Conservation (phyloP, 1,140 invertebrate genomes). For the Trypoxylus dichotomus region DNA sequence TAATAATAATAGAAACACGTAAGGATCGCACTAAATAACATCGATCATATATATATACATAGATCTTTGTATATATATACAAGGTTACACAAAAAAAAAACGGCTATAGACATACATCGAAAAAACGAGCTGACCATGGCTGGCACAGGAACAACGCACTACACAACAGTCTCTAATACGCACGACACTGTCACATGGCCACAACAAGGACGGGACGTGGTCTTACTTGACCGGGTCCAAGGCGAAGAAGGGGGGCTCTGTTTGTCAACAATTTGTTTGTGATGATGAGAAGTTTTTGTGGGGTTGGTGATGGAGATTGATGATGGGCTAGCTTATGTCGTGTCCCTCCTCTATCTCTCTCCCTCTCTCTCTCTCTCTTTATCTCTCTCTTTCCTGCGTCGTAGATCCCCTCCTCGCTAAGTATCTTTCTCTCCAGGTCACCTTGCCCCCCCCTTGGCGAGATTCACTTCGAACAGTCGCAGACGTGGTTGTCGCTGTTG, state of each 20-base stretch:
- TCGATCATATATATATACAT: background rate
- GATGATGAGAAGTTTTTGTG: conserved; percentile 11
- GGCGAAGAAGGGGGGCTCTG: background rate
- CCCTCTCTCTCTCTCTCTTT: background rate
- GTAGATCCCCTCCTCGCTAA: no score
- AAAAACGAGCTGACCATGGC: conserved; percentile 53
- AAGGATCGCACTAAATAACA: conserved; percentile 34
- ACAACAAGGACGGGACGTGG: conserved; percentile 52
- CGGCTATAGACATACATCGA: conserved; percentile 53
- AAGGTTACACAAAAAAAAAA: conserved; percentile 44
- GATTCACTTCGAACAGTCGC: conserved; percentile 61
- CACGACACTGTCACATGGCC: conserved; percentile 54
- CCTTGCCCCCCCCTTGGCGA: conserved; percentile 55
- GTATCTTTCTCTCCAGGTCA: conserved; percentile 66
- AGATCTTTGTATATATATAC: conserved; percentile 31
- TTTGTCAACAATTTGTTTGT: background rate
- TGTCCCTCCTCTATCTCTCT: conserved; percentile 20
- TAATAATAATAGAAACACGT: conserved; percentile 1
- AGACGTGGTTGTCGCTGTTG: no score
- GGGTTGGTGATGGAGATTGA: conserved; percentile 39
- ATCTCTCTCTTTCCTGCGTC: no score
- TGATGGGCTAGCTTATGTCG: conserved; percentile 21
- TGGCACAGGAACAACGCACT: conserved; percentile 52
- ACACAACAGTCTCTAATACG: conserved; percentile 51
- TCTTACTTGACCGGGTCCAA: conserved; percentile 53